Base-by-base conservation (phyloP, 2,888 invertebrate genomes). In the Amorpha juglandis region DNA sequence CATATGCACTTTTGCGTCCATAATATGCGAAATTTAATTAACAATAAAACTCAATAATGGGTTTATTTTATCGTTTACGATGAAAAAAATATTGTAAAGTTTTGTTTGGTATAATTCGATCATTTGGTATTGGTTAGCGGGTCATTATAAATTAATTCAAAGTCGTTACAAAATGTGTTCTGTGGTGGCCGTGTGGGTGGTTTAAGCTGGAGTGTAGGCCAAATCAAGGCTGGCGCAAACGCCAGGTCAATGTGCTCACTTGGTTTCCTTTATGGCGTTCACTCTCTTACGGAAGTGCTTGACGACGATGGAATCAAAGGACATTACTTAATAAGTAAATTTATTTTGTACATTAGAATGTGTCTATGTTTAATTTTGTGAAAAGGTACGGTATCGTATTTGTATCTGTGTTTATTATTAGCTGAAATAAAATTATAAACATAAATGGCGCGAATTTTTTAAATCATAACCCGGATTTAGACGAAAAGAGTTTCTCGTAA, bases 201-300 rank as follows among this genome's bases (percentile, higher is more conserved):
- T 66, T 27, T 52, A 33, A 52, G 63, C 16, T 48, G 69, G 71
- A 78, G 80, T 78, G 80, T 76, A 78, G 80, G 82, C 79, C 81
- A 84, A 84, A 88, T 88, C 87, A 87, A 83, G 81, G 81, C 79
- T 77, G 74, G 75, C 74, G 71, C 74, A 77, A 77, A 76, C 76
- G 72, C 77, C 78, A 81, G 83, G 82, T 86, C 84, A 84, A 78
- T 78, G 79, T 78, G 81, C 79, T 79, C 80, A 81, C 87, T 87
- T 83, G 76, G 82, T 80, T 84, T 84, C 84, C 86, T 89, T 86
- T 87, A 88, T 88, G 84, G 80, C 81, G 78, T 82, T 82, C 83
- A 88, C 88, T 88, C 87, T 84, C 84, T 85, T 82, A 81, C 87
- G 89, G 88, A 90, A 90, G 87, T 88, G 87, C 83, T 87, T 78